Conservation (phyloP, 2,797 vertebrate species). For the Chrysocyon brachyurus region DNA sequence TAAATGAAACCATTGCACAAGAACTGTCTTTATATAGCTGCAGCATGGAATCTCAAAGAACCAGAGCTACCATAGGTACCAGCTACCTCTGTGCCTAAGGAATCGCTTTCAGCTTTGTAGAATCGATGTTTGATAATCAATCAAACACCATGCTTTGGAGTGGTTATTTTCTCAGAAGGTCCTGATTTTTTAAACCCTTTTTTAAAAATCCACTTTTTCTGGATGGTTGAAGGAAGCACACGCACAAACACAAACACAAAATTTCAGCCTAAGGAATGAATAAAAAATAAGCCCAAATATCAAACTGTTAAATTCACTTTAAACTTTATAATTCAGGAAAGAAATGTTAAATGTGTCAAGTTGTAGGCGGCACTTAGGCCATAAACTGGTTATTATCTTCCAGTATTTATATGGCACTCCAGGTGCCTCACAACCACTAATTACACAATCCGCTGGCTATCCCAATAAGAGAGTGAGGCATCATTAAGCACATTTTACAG, state of each 20-base stretch:
- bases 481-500: constrained; percentile 69
- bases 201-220: neutral
- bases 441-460: constrained; percentile 65
- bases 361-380: constrained; percentile 66
- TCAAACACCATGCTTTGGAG: neutral
- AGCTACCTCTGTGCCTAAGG: too few species aligned
- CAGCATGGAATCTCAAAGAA: neutral
- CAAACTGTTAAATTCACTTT: constrained; percentile 63
- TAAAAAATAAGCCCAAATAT: constrained; percentile 14
- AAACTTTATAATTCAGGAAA: constrained; percentile 59
- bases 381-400: constrained; percentile 67
- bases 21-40: neutral
- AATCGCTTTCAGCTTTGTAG: neutral
- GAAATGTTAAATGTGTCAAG: constrained; percentile 69
- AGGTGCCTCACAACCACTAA: constrained; percentile 78
- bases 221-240: neutral
- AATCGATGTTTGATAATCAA: neutral
- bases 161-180: neutral
- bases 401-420: constrained; percentile 62
- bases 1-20: neutral
- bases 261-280: neutral
- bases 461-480: neutral
- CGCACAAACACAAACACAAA: neutral
- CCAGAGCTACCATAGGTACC: neutral
- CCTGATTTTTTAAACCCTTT: neutral